Conservation (phyloP, 1,140 invertebrate genomes). For the Agrypnia vestita region DNA sequence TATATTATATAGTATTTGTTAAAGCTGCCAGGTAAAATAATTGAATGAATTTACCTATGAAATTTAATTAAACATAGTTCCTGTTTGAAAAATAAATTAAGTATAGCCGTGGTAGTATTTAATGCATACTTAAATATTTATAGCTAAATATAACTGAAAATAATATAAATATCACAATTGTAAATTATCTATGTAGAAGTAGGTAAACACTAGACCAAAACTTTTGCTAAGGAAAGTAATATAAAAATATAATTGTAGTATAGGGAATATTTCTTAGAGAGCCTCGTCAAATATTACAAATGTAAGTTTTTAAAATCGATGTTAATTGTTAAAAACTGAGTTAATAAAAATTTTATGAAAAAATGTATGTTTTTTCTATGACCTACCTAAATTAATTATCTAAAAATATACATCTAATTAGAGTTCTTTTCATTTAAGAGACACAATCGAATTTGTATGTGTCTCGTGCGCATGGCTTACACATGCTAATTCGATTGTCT, state of each 20-base stretch:
- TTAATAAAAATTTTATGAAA: slow-evolving; percentile 42
- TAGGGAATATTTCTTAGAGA: slow-evolving; percentile 45
- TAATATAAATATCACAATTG: slow-evolving; percentile 3
- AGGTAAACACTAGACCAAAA: slow-evolving; percentile 55
- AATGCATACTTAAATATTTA: slow-evolving; percentile 1
- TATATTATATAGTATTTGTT: no score
- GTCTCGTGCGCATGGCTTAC: no score
- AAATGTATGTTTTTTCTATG: not conserved
- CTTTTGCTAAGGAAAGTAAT: slow-evolving; percentile 25
- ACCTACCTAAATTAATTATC: no score
- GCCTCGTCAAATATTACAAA: slow-evolving; percentile 49
- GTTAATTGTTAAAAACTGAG: slow-evolving; percentile 59
- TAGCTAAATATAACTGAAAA: not conserved
- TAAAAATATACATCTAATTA: no score
- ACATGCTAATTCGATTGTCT: no score
- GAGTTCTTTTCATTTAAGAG: no score
- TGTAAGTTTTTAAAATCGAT: slow-evolving; percentile 59
- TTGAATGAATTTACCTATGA: no score
- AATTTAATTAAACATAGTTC: slow-evolving; percentile 10
- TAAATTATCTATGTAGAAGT: slow-evolving; percentile 3
- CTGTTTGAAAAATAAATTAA: slow-evolving; percentile 5
- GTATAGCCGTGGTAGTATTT: not conserved
- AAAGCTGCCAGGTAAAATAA: no score
- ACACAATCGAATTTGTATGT: no score
- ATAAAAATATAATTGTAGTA: slow-evolving; percentile 16